Percentiles rank a stretch among this genome's conserved stretches.
phyloP scores from a whole-genome alignment of 2,888 invertebrate genomes.

The Agrochola lychnidis region DNA sequence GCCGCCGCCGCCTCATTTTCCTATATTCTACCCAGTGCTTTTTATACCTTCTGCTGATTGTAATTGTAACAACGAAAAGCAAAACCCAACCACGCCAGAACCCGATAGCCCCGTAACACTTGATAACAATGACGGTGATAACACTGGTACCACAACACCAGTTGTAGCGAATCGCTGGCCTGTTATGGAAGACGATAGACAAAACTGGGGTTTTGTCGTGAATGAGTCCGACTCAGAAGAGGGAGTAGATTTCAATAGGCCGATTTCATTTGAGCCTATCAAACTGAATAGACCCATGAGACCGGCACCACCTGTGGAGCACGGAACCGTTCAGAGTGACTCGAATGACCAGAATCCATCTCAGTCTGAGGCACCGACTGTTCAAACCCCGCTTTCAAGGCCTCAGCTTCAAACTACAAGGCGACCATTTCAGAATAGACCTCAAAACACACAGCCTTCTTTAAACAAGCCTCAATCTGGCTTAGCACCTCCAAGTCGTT shows the following conservation, averaged over 20 bases:
- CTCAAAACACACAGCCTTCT: conserved; percentile 28
- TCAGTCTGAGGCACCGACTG: conserved; percentile 31
- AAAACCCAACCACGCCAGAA: conserved; percentile 31
- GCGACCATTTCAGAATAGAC: conserved; percentile 29
- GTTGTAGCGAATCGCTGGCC: conserved; percentile 73
- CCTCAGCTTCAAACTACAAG: conserved; percentile 34
- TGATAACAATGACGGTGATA: conserved; percentile 28
- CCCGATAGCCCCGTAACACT: conserved; percentile 19
- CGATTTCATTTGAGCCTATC: conserved; percentile 80
- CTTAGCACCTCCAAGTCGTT: conserved; percentile 68
- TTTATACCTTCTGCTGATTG: conserved; percentile 76
- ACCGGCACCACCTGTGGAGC: conserved; percentile 79
- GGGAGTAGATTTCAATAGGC: conserved; percentile 73
- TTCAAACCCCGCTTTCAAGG: neutral
- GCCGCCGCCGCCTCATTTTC: conserved; percentile 69
- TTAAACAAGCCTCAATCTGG: conserved; percentile 21
- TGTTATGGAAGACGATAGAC: conserved; percentile 78
- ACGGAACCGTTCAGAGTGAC: conserved; percentile 75
- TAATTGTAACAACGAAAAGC: conserved; percentile 67
- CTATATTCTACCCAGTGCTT: conserved; percentile 77
- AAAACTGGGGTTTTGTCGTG: conserved; percentile 81
- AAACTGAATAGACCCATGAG: conserved; percentile 67
- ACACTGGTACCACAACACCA: conserved; percentile 60
- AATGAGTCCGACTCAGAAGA: conserved; percentile 71
- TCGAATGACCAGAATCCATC: conserved; percentile 28